Conservation (phyloP, 2,797 vertebrate genomes). For the Atherinosoma microstoma region DNA sequence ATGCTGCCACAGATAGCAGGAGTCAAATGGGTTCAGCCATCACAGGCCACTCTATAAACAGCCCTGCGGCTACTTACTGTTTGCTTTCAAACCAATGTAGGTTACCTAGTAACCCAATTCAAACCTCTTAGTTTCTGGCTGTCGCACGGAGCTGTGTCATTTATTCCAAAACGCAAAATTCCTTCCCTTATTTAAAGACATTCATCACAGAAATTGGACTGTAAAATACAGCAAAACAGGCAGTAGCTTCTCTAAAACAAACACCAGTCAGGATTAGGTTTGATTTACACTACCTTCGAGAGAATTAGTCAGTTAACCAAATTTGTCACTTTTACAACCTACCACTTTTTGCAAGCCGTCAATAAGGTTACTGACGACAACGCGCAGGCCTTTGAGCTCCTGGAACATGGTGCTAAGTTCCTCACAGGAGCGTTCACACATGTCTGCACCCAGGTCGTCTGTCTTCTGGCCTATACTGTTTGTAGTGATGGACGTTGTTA, state of each 20-base stretch:
- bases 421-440: slow-evolving; percentile 95
- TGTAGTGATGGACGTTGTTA: slow-evolving; percentile 85
- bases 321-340: slow-evolving; percentile 54
- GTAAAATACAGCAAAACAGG: slow-evolving; percentile 9
- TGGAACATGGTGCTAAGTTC: slow-evolving; percentile 93
- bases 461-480: slow-evolving; percentile 87
- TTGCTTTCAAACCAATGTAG: slow-evolving; percentile 70
- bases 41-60: slow-evolving; percentile 68
- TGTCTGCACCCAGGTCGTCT: slow-evolving; percentile 79
- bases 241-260: slow-evolving; percentile 40
- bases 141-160: slow-evolving; percentile 14
- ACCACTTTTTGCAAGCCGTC: slow-evolving; percentile 96
- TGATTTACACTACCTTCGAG: slow-evolving; percentile 21
- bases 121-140: slow-evolving; percentile 40
- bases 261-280: slow-evolving; percentile 20
- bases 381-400: slow-evolving; percentile 91
- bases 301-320: slow-evolving; percentile 5
- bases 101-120: slow-evolving; percentile 73
- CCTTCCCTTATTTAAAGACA: slow-evolving; percentile 17
- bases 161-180: slow-evolving; percentile 48
- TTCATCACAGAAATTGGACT: slow-evolving; percentile 37
- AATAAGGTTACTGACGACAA: slow-evolving; percentile 91
- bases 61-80: slow-evolving; percentile 62
- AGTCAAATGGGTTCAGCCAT: slow-evolving; percentile 70
- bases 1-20: slow-evolving; percentile 68